Evolutionary conservation across 2,797 vertebrate genomes (phyloP).

Genomic region (Cirrhinus mrigala): DNA sequence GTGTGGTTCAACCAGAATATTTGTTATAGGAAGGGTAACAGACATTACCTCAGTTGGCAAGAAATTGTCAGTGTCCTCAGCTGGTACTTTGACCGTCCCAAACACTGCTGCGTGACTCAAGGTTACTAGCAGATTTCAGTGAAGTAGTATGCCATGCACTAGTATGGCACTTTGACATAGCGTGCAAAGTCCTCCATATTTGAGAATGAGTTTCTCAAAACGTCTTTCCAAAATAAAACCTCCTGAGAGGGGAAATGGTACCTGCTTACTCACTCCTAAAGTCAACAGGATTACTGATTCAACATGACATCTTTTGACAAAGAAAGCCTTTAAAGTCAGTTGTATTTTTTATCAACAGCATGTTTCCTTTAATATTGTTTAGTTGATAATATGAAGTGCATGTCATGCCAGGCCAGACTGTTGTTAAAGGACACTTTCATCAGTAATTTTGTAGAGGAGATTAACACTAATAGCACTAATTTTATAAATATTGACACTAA

Average conservation of each 20-base stretch:
- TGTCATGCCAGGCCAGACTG: too few relatives aligned
- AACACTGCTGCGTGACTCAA: neutral
- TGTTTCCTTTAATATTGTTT: too few relatives aligned
- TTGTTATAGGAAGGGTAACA: neutral
- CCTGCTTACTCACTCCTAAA: neutral
- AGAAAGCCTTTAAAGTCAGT: neutral
- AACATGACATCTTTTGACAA: neutral
- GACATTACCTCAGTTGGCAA: constrained; percentile 35
- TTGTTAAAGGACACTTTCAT: too few relatives aligned
- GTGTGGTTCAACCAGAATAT: constrained; percentile 4
- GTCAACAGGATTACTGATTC: neutral
- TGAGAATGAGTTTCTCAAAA: neutral
- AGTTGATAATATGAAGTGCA: too few relatives aligned
- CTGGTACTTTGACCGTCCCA: neutral
- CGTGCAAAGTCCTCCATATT: neutral
- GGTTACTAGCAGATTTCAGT: neutral
- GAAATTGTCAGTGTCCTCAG: constrained; percentile 8
- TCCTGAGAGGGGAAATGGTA: neutral
- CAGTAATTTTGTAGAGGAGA: too few relatives aligned
- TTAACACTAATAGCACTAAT: too few relatives aligned
- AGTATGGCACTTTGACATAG: neutral
- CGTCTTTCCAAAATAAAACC: constrained; percentile 18
- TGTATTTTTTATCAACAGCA: neutral
- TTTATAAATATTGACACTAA: too few relatives aligned
- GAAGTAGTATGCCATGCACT: neutral